A percentile compares a stretch with the other conserved stretches of the same genome.
Evolutionary conservation across 2,888 invertebrate species (phyloP).

Genomic region (Chesias legatella): DNA sequence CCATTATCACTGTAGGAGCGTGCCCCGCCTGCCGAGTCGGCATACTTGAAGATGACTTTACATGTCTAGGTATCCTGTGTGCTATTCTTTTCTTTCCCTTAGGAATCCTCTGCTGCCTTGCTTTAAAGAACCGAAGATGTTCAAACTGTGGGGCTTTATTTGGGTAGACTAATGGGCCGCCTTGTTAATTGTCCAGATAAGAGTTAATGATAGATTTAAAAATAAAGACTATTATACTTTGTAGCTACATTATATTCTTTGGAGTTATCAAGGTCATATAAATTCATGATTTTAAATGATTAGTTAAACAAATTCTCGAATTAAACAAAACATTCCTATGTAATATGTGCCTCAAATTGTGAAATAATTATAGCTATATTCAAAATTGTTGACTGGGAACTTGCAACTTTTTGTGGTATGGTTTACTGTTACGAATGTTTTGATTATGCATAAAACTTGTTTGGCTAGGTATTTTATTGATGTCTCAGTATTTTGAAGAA

Average conservation of each 20-base stretch:
- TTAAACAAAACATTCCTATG: conserved; percentile 4
- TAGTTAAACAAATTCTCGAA: not conserved
- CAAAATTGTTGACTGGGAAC: too few relatives aligned
- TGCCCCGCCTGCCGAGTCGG: conserved; percentile 95
- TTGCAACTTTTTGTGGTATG: too few relatives aligned
- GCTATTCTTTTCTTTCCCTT: conserved; percentile 93
- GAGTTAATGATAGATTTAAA: conserved; percentile 33
- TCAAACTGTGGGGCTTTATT: conserved; percentile 93
- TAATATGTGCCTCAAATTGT: too few relatives aligned
- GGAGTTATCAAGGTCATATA: conserved; percentile 7
- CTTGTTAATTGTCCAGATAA: conserved; percentile 33
- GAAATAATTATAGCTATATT: too few relatives aligned
- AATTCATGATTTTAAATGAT: conserved; percentile 1
- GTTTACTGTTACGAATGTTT: too few relatives aligned
- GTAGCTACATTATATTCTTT: conserved; percentile 9
- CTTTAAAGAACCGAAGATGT: conserved; percentile 91
- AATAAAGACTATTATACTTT: conserved; percentile 29
- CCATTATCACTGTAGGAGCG: conserved; percentile 91
- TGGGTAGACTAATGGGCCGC: conserved; percentile 59
- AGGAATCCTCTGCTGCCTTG: conserved; percentile 92
- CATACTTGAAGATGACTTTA: conserved; percentile 91
- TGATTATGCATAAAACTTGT: not conserved
- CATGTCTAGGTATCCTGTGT: conserved; percentile 90
- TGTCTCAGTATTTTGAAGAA: too few relatives aligned
- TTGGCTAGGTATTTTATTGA: too few relatives aligned